phyloP scores from a whole-genome alignment of 2,888 invertebrate species.

The Diabrotica balteata region DNA sequence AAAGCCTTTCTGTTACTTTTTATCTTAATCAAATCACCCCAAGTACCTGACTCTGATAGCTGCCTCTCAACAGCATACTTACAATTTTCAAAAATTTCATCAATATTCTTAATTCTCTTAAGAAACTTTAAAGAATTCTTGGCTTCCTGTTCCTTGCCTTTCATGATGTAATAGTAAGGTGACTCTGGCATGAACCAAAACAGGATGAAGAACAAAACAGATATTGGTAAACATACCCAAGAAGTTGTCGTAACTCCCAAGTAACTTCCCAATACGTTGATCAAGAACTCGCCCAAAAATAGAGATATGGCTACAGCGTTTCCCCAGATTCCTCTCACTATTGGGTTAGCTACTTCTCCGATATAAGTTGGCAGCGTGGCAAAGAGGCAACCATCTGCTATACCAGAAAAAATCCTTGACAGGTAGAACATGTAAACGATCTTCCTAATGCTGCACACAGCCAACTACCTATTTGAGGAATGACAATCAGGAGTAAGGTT shows the following conservation, averaged over 20 bases:
- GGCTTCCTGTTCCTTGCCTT: conserved; percentile 44
- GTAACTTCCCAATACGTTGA: conserved; percentile 65
- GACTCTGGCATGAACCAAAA: conserved; percentile 70
- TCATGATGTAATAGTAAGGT: conserved; percentile 49
- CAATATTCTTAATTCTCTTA: conserved; percentile 43
- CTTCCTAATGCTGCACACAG: conserved; percentile 42
- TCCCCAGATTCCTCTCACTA: conserved; percentile 51
- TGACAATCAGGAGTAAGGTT: conserved; percentile 43
- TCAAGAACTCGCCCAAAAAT: conserved; percentile 48
- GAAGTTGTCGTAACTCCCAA: conserved; percentile 64
- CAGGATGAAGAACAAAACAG: conserved; percentile 64
- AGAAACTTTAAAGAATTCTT: conserved; percentile 43
- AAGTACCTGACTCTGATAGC: conserved; percentile 51
- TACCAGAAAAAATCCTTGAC: conserved; percentile 45
- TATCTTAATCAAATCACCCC: conserved; percentile 50
- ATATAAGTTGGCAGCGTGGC: conserved; percentile 47
- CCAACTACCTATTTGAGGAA: conserved; percentile 47
- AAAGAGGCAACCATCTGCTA: conserved; percentile 47
- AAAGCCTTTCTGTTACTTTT: conserved; percentile 49
- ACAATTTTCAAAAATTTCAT: conserved; percentile 44
- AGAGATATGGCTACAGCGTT: conserved; percentile 44
- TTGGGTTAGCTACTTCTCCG: conserved; percentile 50
- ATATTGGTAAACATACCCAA: conserved; percentile 65
- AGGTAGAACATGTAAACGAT: conserved; percentile 49
- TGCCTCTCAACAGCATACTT: conserved; percentile 49